Base-by-base conservation (phyloP, 2,888 invertebrate genomes). In the Ptycholaimellus sp. region DNA sequence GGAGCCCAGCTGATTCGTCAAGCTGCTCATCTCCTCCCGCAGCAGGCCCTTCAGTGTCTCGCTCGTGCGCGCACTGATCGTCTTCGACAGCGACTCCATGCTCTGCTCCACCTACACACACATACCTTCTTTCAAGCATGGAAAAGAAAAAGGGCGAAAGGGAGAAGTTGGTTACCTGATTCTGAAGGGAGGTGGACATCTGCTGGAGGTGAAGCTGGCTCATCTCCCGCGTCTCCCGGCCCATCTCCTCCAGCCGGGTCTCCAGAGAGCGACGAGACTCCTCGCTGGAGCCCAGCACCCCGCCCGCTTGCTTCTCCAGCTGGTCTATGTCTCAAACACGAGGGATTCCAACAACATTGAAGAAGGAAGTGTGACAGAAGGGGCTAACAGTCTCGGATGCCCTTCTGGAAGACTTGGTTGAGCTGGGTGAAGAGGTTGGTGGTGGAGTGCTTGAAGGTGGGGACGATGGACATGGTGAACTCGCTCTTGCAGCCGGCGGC, bases 381-480 rank as follows among this genome's bases (percentile, higher is more conserved):
- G 13, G 14, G 45, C 72, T 71, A 63, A 83, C 83, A 82, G 62
- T 87, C 83, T 57, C 74, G 74, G 6, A 83, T 79, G 37, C 90
- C 90, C 44, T 69, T 70, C 36, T 74, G 72, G 62, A 87, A 90
- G 16, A 76, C 71, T 35, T 77, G 75, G 57, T 82, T 81, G 39
- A 90, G 68, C 61, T 90, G 85, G 32, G 72, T 69, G 57, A 85
- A 82, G 69, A 90, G 75, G 54, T 72, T 72, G 51, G 74, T 72
- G 49, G 77, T 77, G 38, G 78, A 72, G 56, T 74, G 74, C 59
- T 87, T 83, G 68, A 82, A 76, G 23, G 74, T 71, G 3, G 87
- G 85, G 14, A 59, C 46, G 32, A 82, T 66, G 44, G 72, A 70
- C 44, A 71, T 72, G 31, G 71, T 67, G 54, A 83, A 72, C 20